These are phyloP conservation scores for Lamproptera curius DNA, from an alignment of 2,888 invertebrate genomes.

Conservation along the genomic window DNA sequence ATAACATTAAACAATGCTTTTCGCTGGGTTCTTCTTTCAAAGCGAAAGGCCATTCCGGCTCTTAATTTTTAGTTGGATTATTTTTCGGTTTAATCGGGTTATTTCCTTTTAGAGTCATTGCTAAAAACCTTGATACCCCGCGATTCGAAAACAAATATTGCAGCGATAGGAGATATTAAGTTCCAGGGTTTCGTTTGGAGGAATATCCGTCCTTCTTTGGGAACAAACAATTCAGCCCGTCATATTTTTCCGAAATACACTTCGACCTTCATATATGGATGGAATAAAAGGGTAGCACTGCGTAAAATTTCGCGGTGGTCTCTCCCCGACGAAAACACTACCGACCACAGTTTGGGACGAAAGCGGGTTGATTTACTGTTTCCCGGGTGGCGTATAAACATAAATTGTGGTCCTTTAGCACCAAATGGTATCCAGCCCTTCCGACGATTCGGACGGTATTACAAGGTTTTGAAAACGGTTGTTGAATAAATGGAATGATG, in stretches of 20 bases:
- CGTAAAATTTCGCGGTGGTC: constrained; percentile 62
- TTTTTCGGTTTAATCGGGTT: constrained; percentile 69
- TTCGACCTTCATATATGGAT: constrained; percentile 57
- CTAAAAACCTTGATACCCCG: constrained; percentile 72
- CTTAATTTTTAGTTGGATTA: constrained; percentile 65
- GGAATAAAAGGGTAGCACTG: constrained; percentile 59
- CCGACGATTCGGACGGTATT: constrained; percentile 64
- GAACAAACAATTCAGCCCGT: constrained; percentile 67
- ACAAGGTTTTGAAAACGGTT: constrained; percentile 65
- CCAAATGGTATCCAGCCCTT: constrained; percentile 69
- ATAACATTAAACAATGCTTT: constrained; percentile 68
- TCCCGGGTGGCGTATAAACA: constrained; percentile 68
- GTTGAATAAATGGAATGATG: constrained; percentile 70
- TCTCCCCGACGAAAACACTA: constrained; percentile 64
- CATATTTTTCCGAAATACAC: constrained; percentile 71
- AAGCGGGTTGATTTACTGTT: constrained; percentile 63
- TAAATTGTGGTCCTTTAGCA: constrained; percentile 69
- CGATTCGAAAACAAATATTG: constrained; percentile 72
- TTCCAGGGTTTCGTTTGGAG: constrained; percentile 64
- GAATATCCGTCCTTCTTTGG: constrained; percentile 69
- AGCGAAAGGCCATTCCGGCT: constrained; percentile 65
- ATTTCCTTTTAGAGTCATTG: constrained; percentile 71
- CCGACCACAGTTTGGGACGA: constrained; percentile 65
- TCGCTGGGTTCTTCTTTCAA: constrained; percentile 65
- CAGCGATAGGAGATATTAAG: constrained; percentile 62